Conservation (phyloP, 2,888 invertebrate genomes). For the Leucania comma region DNA sequence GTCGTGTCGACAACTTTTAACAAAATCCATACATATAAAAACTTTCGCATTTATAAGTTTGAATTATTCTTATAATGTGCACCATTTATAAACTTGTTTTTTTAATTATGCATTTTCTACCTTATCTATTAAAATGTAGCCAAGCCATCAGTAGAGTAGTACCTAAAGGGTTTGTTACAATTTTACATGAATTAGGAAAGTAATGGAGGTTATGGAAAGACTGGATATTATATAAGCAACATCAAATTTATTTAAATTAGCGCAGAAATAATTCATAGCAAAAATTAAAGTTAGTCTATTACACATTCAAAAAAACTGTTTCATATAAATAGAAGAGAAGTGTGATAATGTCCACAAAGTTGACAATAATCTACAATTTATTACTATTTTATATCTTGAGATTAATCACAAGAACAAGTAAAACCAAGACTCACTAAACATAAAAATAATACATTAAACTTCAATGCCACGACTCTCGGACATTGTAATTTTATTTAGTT, state of each 20-base stretch:
- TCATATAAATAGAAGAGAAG: constrained; percentile 68
- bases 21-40: too few species aligned
- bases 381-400: constrained; percentile 71
- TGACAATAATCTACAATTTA: constrained; percentile 63
- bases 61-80: too few species aligned
- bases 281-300: constrained; percentile 70
- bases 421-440: constrained; percentile 91
- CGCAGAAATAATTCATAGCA: constrained; percentile 83
- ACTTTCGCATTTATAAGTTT: too few species aligned
- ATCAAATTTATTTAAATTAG: constrained; percentile 85
- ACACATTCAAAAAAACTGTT: constrained; percentile 61
- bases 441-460: constrained; percentile 80
- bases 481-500: constrained; percentile 87
- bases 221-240: constrained; percentile 79
- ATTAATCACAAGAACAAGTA: constrained; percentile 83
- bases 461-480: constrained; percentile 77
- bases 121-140: too few species aligned
- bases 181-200: too few species aligned
- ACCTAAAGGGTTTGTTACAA: too few species aligned
- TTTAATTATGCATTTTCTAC: too few species aligned
- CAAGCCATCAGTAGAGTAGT: too few species aligned
- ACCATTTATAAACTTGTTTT: too few species aligned
- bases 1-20: too few species aligned
- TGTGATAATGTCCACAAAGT: constrained; percentile 62
- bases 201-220: constrained; percentile 55